phyloP scores from a whole-genome alignment of 2,888 invertebrate genomes.

The Caenorhabditis japonica region DNA sequence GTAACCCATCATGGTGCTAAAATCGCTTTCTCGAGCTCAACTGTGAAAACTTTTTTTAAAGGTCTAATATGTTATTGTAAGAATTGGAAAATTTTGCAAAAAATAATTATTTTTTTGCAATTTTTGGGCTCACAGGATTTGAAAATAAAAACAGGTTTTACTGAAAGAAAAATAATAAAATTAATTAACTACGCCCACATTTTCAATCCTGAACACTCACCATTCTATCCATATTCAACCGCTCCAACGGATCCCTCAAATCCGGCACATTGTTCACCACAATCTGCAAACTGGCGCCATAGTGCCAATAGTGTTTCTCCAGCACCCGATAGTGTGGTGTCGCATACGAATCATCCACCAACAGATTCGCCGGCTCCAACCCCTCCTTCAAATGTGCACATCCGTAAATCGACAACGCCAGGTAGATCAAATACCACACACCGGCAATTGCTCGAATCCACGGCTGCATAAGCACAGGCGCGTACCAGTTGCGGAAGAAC shows the following conservation, averaged over 20 bases:
- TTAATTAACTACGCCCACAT: too few relatives aligned
- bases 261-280: constrained; percentile 71
- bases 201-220: constrained; percentile 15
- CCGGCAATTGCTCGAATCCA: constrained; percentile 63
- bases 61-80: too few relatives aligned
- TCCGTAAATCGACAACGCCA: constrained; percentile 66
- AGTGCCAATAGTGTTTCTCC: constrained; percentile 68
- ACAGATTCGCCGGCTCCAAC: constrained; percentile 68
- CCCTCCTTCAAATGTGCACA: constrained; percentile 69
- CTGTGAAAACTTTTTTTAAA: too few relatives aligned
- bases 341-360: constrained; percentile 70
- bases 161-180: too few relatives aligned
- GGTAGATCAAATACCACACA: constrained; percentile 69
- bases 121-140: too few relatives aligned
- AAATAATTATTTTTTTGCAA: too few relatives aligned
- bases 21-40: too few relatives aligned
- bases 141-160: too few relatives aligned
- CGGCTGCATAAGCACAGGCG: constrained; percentile 71
- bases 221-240: constrained; percentile 59
- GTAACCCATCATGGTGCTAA: too few relatives aligned
- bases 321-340: constrained; percentile 67
- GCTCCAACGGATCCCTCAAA: constrained; percentile 57
- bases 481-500: constrained; percentile 75
- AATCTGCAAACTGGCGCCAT: constrained; percentile 67
- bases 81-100: too few relatives aligned